These are phyloP conservation scores for Minunthozetes semirufus DNA, from an alignment of 2,888 invertebrate genomes.

Conservation along the genomic window DNA sequence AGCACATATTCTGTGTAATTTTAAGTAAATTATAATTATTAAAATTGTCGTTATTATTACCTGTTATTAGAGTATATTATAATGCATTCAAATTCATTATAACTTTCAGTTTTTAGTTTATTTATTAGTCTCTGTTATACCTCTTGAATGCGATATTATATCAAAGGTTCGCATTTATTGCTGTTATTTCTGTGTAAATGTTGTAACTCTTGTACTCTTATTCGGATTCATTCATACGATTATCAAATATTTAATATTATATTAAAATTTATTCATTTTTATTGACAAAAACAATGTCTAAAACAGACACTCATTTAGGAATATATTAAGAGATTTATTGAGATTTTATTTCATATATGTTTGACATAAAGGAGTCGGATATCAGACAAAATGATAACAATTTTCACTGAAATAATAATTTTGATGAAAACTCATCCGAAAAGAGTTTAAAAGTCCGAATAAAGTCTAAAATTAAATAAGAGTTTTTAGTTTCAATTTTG, in stretches of 20 bases:
- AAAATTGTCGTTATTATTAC: background rate
- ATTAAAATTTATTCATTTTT: no score
- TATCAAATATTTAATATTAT: background rate
- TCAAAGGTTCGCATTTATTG: background rate
- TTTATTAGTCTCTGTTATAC: background rate
- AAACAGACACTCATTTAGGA: no score
- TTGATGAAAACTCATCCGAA: no score
- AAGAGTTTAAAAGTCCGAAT: no score
- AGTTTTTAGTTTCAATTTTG: conserved; percentile 1
- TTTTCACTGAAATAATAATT: no score
- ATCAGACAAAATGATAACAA: no score
- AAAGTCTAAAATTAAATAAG: conserved; percentile 3
- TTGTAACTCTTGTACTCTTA: no score
- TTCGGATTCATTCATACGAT: background rate
- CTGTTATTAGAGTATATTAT: background rate
- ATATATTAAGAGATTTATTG: no score
- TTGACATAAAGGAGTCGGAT: no score
- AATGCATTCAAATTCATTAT: conserved; percentile 1
- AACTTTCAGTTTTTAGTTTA: background rate
- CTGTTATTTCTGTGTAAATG: background rate
- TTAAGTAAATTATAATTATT: conserved; percentile 3
- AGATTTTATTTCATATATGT: no score
- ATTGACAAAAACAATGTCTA: no score
- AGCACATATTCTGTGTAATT: background rate
- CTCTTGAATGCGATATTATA: background rate